Evolutionary conservation across 2,888 invertebrate genomes (phyloP).

Genomic region (Amphipoea oculea): DNA sequence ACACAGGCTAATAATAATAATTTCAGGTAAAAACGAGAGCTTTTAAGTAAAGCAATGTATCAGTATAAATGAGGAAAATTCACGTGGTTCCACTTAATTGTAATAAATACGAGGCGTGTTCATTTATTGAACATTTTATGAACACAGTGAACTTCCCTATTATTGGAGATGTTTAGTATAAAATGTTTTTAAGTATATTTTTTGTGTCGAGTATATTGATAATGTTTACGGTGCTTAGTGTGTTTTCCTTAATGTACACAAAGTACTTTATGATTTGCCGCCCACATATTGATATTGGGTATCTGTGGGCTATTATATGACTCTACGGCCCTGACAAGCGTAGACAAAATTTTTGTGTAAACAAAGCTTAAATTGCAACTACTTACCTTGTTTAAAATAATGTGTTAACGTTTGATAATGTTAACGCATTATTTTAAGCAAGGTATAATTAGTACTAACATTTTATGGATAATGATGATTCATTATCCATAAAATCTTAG

Average conservation of each 20-base stretch:
- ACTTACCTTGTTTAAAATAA: background rate
- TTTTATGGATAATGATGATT: no score
- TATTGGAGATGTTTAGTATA: slow-evolving; percentile 7
- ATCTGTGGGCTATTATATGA: no score
- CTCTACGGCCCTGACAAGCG: no score
- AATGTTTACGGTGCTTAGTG: background rate
- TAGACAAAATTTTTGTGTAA: background rate
- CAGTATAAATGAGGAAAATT: background rate
- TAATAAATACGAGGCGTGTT: slow-evolving; percentile 26
- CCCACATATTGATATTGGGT: background rate
- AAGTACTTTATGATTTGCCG: slow-evolving; percentile 9
- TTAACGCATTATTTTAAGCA: no score
- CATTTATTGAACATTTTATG: slow-evolving; percentile 33
- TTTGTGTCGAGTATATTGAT: slow-evolving; percentile 9
- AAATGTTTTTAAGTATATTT: slow-evolving; percentile 3
- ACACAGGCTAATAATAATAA: background rate
- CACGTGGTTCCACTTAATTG: slow-evolving; percentile 14
- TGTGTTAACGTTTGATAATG: background rate
- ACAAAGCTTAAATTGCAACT: background rate
- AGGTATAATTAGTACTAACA: no score
- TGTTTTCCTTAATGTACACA: slow-evolving; percentile 2
- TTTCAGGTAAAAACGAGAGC: slow-evolving; percentile 5
- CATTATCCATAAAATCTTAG: background rate
- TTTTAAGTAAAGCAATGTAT: slow-evolving; percentile 20
- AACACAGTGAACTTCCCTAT: slow-evolving; percentile 4